Base-by-base conservation (phyloP, 2,888 invertebrate genomes). In the Terebella lapidaria region DNA sequence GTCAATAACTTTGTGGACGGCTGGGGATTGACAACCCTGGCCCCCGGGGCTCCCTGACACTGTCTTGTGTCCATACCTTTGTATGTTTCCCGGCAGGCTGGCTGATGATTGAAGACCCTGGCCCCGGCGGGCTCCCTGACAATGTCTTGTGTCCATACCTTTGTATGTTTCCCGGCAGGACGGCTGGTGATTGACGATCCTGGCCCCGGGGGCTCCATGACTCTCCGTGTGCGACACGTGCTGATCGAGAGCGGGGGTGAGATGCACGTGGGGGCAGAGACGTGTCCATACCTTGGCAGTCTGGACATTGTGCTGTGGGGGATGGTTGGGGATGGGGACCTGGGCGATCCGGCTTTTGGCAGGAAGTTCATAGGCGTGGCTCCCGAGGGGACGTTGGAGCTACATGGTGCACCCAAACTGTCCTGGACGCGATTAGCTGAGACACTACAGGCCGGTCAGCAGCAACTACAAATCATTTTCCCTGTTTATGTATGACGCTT, bases 311-410 rank as follows among this genome's bases (percentile, higher is more conserved):
- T 56, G 4, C 61, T 70, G 10, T 60, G 3, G 22, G 60, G 60
- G 18, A 18, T 24, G 20, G 20, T 28, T 1, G 68, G 67, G 1
- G 54, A 64, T 29, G 35, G 67, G 58, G 66, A 70, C 35, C 66
- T 66, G 4, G 45, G 53, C 5, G 57, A 56, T 15, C 59, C 64
- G 15, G 49, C 29, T 2, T 66, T 69, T 46, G 73, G 71, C 1
- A 60, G 69, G 55, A 73, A 73, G 62, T 72, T 67, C 56, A 71
- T 74, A 35, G 71, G 70, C 2, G 71, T 72, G 3, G 61, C 60
- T 0, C 55, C 61, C 2, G 68, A 67, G 4, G 74, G 71, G 1
- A 64, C 59, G 1, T 56, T 74, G 29, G 70, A 71, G 47, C 65
- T 73, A 4, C 70, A 71, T 47, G 74, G 73, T 0, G 49, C 66